phyloP scores from a whole-genome alignment of 1,140 invertebrate genomes.

The Polypedilum vanderplanki region DNA sequence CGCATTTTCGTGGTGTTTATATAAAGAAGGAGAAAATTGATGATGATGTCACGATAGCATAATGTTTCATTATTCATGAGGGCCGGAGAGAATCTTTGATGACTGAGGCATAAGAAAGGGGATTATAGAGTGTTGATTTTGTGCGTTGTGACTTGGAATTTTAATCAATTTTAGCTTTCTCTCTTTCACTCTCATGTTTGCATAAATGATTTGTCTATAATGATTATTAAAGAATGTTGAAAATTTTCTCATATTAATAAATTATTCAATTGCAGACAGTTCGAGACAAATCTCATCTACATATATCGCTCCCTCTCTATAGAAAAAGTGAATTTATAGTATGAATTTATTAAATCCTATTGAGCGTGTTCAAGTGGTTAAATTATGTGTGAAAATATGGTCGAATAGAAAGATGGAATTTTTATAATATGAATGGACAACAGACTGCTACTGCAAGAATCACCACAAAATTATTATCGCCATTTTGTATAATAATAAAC shows the following conservation, averaged over 20 bases:
- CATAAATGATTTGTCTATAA: neutral
- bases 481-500: too few relatives aligned
- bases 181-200: neutral
- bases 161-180: neutral
- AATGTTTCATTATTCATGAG: conserved; percentile 26
- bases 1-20: too few relatives aligned
- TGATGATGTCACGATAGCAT: conserved; percentile 26
- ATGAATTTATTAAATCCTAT: conserved; percentile 23
- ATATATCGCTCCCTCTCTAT: neutral
- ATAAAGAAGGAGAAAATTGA: neutral
- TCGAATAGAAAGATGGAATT: neutral
- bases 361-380: neutral
- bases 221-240: too few relatives aligned
- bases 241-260: too few relatives aligned
- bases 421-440: too few relatives aligned
- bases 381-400: conserved; percentile 24
- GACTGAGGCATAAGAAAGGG: neutral
- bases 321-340: conserved; percentile 8
- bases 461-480: too few relatives aligned
- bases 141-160: conserved; percentile 14
- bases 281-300: too few relatives aligned
- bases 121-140: conserved; percentile 25
- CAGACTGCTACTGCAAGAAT: too few relatives aligned
- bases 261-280: too few relatives aligned
- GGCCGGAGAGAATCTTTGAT: neutral